These are phyloP conservation scores for Ephydatia muelleri DNA, from an alignment of 37 sponge, comb jelly and placozoan genomes.

Conservation along the genomic window DNA sequence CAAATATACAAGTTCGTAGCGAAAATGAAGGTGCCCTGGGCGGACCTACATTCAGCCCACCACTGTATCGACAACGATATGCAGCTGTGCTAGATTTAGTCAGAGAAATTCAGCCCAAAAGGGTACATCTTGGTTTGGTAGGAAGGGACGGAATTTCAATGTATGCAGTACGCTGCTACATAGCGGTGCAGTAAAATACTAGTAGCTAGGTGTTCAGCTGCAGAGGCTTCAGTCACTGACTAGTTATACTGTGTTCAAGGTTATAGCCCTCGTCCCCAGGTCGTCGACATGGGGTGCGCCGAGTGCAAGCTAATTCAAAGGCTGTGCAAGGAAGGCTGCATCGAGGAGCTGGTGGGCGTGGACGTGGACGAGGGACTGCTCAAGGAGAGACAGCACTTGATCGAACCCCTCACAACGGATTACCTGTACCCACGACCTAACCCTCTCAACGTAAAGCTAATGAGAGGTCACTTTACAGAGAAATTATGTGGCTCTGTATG, in stretches of 20 bases:
- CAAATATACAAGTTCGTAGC: not conserved
- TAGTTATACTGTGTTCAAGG: too few species aligned
- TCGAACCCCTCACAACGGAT: constrained; percentile 76
- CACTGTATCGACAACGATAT: constrained; percentile 90
- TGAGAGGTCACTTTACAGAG: constrained; percentile 52
- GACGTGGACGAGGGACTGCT: constrained; percentile 70
- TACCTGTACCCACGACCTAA: constrained; percentile 43
- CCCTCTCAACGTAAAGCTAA: constrained; percentile 69
- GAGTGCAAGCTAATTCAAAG: constrained; percentile 67
- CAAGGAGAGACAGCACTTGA: constrained; percentile 13
- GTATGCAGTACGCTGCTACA: not conserved
- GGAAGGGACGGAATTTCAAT: not conserved
- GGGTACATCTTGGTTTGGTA: constrained; percentile 23
- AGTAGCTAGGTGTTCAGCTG: too few species aligned
- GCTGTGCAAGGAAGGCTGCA: constrained; percentile 36
- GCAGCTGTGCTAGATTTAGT: constrained; percentile 40
- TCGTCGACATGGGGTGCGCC: constrained; percentile 91
- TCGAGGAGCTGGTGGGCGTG: constrained; percentile 83
- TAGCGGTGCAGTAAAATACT: too few species aligned
- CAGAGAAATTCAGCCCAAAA: constrained; percentile 35
- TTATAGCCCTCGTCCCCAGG: too few species aligned
- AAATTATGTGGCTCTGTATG: not conserved
- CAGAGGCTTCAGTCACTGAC: too few species aligned
- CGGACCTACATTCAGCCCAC: constrained; percentile 72
- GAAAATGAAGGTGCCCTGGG: constrained; percentile 27